Evolutionary conservation across 2,888 invertebrate genomes (phyloP), one percentile per base, ranked within the genome.

Genomic region (Pogonocherus hispidulus): DNA sequence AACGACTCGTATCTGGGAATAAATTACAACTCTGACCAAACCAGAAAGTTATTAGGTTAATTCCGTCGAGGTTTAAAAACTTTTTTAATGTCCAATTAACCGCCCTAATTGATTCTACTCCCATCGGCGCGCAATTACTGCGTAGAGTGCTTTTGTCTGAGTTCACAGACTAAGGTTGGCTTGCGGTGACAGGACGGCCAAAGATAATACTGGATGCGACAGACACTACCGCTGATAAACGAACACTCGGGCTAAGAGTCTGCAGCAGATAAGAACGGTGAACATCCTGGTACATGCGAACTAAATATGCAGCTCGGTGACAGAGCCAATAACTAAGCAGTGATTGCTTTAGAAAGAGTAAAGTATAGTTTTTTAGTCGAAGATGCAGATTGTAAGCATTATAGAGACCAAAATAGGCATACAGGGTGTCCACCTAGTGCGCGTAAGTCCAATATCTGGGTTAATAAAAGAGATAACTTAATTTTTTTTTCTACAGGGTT

Each of bases 121-220:
- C 19, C 47, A 59, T 59, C 32, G 47, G 47, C 8, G 27, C 4
- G 35, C 35, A 59, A 59, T 59, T 59, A 59, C 23, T 16, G 23
- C 16, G 47, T 47, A 59, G 20, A 46, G 59, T 47, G 59, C 59
- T 47, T 59, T 47, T 47, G 47, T 59, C 20, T 59, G 47, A 47
- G 59, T 59, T 59, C 19, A 19, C 59, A 59, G 59, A 59, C 47
- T 59, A 59, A 47, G 44, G 47, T 32, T 47, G 47, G 59, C 47
- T 57, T 47, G 59, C 47, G 59, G 59, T 47, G 59, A 59, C 59
- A 59, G 59, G 20, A 27, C 55, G 37, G 47, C 59, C 32, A 35
- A 59, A 59, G 66, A 66, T 66, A 59, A 66, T 59, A 44, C 49
- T 23, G 41, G 27, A 59, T 66, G 18, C 66, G 66, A 59, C 52